Percentiles rank a stretch among this genome's conserved stretches.
phyloP scores from a whole-genome alignment of 2,888 invertebrate species.

The Synanthedon formicaeformis region DNA sequence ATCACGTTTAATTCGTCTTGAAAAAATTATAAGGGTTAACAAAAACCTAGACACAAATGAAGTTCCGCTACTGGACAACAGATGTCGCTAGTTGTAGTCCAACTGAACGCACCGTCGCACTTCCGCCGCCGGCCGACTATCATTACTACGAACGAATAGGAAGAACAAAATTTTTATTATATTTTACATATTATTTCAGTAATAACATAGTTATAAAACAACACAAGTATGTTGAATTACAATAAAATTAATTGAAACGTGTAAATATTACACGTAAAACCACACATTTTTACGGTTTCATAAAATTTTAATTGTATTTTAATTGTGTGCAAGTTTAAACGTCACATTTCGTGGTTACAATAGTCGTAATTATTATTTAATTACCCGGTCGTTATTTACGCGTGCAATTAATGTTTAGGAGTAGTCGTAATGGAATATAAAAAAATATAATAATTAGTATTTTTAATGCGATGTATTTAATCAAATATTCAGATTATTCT shows the following conservation, averaged over 20 bases:
- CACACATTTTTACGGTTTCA: neutral
- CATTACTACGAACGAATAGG: neutral
- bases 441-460: neutral
- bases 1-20: too few species aligned
- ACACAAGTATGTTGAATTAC: neutral
- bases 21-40: neutral
- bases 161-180: neutral
- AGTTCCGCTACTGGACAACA: conserved; percentile 49
- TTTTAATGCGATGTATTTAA: too few species aligned
- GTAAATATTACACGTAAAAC: too few species aligned
- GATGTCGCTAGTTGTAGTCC: conserved; percentile 43
- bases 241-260: neutral
- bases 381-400: conserved; percentile 4
- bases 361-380: conserved; percentile 1
- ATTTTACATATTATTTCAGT: neutral
- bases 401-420: neutral
- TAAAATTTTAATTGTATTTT: neutral
- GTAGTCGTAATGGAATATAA: neutral
- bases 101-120: neutral
- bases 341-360: neutral
- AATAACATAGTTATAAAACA: neutral
- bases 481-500: too few species aligned
- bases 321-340: neutral
- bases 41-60: conserved; percentile 1
- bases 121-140: neutral